Conservation (phyloP, 2,113 vertebrate genomes). For the Crotalus horridus region DNA sequence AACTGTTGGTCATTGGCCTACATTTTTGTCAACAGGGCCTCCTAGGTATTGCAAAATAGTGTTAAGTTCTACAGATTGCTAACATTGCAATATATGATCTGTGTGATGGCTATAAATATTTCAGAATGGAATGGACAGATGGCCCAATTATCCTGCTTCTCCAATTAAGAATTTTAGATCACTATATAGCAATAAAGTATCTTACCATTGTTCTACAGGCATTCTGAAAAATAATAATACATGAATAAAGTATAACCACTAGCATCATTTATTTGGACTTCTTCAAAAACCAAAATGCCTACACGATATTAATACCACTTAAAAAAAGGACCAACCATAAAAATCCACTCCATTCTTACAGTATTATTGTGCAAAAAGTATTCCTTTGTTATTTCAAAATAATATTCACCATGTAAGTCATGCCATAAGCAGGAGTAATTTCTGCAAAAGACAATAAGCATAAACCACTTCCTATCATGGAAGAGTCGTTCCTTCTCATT, state of each 20-base stretch:
- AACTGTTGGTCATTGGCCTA: background rate
- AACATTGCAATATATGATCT: background rate
- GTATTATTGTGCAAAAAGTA: background rate
- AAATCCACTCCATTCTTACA: background rate
- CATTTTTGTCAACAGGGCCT: background rate
- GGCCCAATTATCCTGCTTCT: background rate
- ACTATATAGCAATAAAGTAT: background rate
- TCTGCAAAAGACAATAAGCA: background rate
- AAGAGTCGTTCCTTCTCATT: background rate
- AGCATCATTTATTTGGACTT: background rate
- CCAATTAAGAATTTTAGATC: background rate
- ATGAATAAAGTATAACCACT: background rate
- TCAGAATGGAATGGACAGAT: background rate
- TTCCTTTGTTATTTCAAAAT: background rate
- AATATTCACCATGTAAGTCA: background rate
- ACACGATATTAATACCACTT: background rate
- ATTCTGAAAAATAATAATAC: background rate
- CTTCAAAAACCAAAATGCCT: background rate
- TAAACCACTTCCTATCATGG: background rate
- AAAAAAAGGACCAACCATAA: background rate
- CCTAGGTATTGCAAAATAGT: background rate
- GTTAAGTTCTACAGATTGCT: background rate
- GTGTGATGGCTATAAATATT: background rate
- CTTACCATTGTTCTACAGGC: background rate
- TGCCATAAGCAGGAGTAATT: background rate